Percentiles rank a stretch among this genome's conserved stretches.
phyloP scores from a whole-genome alignment of 2,113 vertebrate species.

The Paratilapia polleni region DNA sequence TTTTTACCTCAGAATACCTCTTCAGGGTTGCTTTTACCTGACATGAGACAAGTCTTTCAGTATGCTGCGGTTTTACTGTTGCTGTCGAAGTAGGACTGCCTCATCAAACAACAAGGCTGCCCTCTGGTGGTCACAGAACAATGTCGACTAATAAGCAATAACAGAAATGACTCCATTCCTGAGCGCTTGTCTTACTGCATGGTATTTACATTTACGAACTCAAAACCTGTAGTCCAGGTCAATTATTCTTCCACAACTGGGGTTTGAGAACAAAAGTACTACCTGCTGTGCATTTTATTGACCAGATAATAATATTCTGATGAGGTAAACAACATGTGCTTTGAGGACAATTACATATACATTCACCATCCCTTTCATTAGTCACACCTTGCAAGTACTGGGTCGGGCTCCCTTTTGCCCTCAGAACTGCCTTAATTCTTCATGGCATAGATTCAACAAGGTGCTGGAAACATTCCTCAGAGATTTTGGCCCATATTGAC shows the following conservation, averaged over 20 bases:
- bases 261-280: constrained; percentile 3
- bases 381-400: background rate
- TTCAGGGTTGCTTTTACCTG: background rate
- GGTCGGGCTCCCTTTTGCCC: background rate
- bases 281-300: background rate
- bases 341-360: background rate
- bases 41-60: background rate
- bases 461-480: background rate
- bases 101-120: constrained; percentile 64
- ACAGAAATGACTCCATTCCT: background rate
- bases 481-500: background rate
- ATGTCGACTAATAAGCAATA: background rate
- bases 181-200: background rate
- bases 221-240: background rate
- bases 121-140: constrained; percentile 57
- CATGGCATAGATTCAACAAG: background rate
- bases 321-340: background rate
- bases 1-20: background rate
- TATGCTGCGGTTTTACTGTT: background rate
- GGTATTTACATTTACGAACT: background rate
- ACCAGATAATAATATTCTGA: background rate
- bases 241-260: background rate
- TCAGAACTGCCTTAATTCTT: background rate
- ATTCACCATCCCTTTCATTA: background rate
- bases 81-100: background rate